phyloP scores from a whole-genome alignment of 2,888 invertebrate genomes.

The Trimorus sp. region DNA sequence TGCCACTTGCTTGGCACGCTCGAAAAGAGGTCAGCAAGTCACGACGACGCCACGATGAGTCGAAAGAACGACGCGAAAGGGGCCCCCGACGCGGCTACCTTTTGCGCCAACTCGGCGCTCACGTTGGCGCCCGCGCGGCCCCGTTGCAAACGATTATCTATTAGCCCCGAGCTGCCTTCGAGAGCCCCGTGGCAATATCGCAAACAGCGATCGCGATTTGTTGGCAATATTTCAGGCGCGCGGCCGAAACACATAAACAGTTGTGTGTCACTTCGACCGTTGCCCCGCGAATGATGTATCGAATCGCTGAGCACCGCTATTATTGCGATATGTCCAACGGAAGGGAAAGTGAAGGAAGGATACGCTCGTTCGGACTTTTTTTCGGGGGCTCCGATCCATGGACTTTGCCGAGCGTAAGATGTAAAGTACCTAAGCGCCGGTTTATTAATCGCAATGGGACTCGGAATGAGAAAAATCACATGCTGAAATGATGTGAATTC shows the following conservation, averaged over 20 bases:
- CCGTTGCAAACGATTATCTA: constrained; percentile 35
- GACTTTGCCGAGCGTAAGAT: too few species aligned
- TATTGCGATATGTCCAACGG: constrained; percentile 12
- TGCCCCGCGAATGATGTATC: constrained; percentile 31
- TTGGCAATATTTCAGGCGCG: constrained; percentile 44
- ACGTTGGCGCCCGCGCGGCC: constrained; percentile 28
- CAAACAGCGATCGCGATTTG: constrained; percentile 41
- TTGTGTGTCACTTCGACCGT: constrained; percentile 43
- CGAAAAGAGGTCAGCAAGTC: constrained; percentile 53
- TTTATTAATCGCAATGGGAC: too few species aligned
- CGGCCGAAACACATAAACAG: constrained; percentile 39
- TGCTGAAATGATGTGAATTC: too few species aligned
- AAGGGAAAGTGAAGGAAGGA: constrained; percentile 22
- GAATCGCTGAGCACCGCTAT: constrained; percentile 11
- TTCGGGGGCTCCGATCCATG: not conserved
- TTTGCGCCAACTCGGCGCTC: constrained; percentile 9
- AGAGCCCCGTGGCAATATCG: constrained; percentile 21
- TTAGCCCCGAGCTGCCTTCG: constrained; percentile 28
- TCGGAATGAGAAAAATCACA: too few species aligned
- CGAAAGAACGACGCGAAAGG: constrained; percentile 30
- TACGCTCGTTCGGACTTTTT: constrained; percentile 1
- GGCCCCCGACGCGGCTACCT: constrained; percentile 10
- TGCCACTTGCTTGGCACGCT: constrained; percentile 30
- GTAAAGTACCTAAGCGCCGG: too few species aligned
- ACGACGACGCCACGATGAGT: constrained; percentile 40